Evolutionary conservation across 2,888 invertebrate species (phyloP).

Genomic region (Mythimna vitellina): DNA sequence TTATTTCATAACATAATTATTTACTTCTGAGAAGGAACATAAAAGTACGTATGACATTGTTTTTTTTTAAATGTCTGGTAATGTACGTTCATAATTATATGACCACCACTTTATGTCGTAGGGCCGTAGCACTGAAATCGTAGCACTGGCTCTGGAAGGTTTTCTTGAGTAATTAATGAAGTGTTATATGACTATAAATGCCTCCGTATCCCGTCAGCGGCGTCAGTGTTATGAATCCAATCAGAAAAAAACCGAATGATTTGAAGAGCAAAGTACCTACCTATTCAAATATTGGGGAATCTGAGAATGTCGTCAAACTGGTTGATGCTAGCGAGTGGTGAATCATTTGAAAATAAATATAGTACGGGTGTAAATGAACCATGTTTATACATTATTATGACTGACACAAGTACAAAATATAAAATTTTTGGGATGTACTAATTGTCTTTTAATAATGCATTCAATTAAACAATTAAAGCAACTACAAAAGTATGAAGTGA

Average conservation of each 20-base stretch:
- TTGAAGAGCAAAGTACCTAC: conserved; percentile 1
- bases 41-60: too few species aligned
- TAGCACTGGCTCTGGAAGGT: neutral
- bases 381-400: conserved; percentile 20
- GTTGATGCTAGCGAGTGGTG: neutral
- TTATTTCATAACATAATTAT: too few species aligned
- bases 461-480: conserved; percentile 39
- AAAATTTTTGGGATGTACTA: conserved; percentile 39
- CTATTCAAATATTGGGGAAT: conserved; percentile 26
- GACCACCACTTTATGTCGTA: too few species aligned
- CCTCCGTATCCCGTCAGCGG: neutral
- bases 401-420: conserved; percentile 9
- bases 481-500: conserved; percentile 23
- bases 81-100: too few species aligned
- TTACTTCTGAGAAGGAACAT: too few species aligned
- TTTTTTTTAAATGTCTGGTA: too few species aligned
- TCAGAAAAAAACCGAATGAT: neutral
- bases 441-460: conserved; percentile 45
- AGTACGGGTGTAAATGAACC: neutral
- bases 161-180: neutral
- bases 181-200: neutral
- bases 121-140: neutral
- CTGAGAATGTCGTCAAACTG: conserved; percentile 31
- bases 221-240: neutral
- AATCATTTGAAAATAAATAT: neutral